These are phyloP conservation scores for Drosophila glabriapex DNA, from an alignment of 2,888 invertebrate species.

Conservation along the genomic window DNA sequence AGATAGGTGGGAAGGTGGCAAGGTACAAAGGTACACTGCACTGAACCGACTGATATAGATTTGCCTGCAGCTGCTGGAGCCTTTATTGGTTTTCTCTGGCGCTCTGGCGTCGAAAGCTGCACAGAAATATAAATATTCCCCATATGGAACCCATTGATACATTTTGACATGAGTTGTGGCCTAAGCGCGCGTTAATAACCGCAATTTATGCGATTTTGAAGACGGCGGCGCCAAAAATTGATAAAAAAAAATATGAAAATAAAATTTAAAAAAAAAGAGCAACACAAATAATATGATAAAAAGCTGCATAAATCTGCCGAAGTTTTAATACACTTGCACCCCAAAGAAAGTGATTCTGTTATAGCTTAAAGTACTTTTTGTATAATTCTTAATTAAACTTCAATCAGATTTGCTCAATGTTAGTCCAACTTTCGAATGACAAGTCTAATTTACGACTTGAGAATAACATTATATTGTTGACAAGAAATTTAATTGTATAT, in stretches of 20 bases:
- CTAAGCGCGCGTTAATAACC: constrained; percentile 83
- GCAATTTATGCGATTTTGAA: constrained; percentile 81
- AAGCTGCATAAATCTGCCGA: constrained; percentile 6
- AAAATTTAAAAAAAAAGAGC: neutral
- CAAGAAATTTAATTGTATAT: neutral
- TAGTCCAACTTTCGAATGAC: neutral
- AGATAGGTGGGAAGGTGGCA: neutral
- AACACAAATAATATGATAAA: constrained; percentile 8
- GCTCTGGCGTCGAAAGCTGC: constrained; percentile 48
- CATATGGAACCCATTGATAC: constrained; percentile 83
- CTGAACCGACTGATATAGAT: constrained; percentile 12
- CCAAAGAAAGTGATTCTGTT: neutral
- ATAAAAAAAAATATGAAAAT: constrained; percentile 2
- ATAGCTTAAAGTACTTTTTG: neutral
- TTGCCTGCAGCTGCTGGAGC: constrained; percentile 58
- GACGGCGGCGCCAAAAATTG: constrained; percentile 58
- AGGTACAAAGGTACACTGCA: constrained; percentile 3
- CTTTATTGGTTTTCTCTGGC: constrained; percentile 68
- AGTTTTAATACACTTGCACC: constrained; percentile 11
- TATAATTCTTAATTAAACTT: neutral
- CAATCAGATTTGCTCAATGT: neutral
- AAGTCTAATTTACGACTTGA: neutral
- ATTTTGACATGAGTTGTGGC: constrained; percentile 85
- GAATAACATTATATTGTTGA: neutral
- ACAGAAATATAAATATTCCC: constrained; percentile 84